Evolutionary conservation across 2,888 invertebrate genomes (phyloP).

Genomic region (Seladonia tumulorum): DNA sequence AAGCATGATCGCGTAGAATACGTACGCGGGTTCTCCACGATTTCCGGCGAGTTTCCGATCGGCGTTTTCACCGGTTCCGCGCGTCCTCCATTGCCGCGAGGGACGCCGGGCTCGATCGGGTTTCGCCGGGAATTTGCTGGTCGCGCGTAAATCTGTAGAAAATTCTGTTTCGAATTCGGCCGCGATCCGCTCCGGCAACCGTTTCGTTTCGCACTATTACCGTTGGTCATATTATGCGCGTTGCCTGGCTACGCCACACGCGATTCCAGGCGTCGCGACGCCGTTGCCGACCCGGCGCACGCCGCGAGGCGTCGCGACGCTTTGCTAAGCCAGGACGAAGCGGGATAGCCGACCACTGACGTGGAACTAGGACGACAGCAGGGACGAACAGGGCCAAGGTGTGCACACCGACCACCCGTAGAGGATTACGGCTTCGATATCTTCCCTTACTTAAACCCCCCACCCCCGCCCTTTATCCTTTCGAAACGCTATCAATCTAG

Average conservation of each 20-base stretch:
- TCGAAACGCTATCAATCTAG: neutral
- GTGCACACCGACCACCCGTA: conserved; percentile 8
- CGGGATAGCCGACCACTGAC: conserved; percentile 25
- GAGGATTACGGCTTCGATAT: neutral
- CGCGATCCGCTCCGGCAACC: conserved; percentile 61
- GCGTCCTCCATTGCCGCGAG: neutral
- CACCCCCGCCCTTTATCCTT: neutral
- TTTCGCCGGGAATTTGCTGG: neutral
- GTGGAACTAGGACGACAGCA: conserved; percentile 38
- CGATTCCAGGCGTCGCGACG: conserved; percentile 45
- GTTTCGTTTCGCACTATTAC: conserved; percentile 77
- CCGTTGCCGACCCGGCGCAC: conserved; percentile 50
- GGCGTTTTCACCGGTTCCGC: neutral
- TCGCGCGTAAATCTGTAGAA: neutral
- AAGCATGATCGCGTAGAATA: neutral
- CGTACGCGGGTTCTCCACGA: neutral
- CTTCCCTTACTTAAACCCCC: neutral
- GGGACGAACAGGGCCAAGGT: conserved; percentile 46
- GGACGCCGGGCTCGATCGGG: neutral
- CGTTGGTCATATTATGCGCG: conserved; percentile 77
- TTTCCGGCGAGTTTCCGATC: neutral
- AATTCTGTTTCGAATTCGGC: neutral
- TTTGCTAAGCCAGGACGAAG: conserved; percentile 30
- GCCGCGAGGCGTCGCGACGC: conserved; percentile 62
- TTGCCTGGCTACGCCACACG: conserved; percentile 81